Percentiles rank a stretch among this genome's conserved stretches.
phyloP scores from a whole-genome alignment of 2,797 vertebrate species.

The Monodelphis domestica region DNA sequence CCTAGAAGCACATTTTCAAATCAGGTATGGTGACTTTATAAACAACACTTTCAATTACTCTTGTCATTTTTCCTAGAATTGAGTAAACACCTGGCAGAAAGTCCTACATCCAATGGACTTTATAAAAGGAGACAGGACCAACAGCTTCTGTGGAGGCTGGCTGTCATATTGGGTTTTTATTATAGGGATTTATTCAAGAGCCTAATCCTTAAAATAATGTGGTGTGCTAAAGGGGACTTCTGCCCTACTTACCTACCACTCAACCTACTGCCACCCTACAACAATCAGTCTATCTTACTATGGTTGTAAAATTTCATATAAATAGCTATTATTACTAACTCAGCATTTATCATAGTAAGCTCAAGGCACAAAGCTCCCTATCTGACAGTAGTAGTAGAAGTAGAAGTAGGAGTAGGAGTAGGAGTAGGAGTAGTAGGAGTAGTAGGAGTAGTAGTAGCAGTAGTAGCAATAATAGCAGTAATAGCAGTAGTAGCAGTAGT shows the following conservation, averaged over 20 bases:
- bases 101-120: constrained; percentile 63
- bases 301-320: constrained; percentile 39
- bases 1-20: background rate
- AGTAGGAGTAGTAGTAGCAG: too few species aligned
- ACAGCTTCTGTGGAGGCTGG: constrained; percentile 50
- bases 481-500: too few species aligned
- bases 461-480: too few species aligned
- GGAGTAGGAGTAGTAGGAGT: too few species aligned
- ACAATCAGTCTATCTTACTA: background rate
- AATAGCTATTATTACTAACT: background rate
- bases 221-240: background rate
- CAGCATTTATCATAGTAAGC: background rate
- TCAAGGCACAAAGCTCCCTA: background rate
- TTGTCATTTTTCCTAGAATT: background rate
- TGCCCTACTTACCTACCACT: constrained; percentile 22
- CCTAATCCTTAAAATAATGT: constrained; percentile 40
- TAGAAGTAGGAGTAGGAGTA: background rate
- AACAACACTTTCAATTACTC: background rate
- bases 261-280: constrained; percentile 6
- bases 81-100: constrained; percentile 56
- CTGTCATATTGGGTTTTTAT: constrained; percentile 19
- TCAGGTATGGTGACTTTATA: background rate
- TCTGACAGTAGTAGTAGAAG: background rate
- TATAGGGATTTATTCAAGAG: constrained; percentile 29
- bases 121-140: constrained; percentile 60